Conservation (phyloP, 2,888 invertebrate species). For the Diogma glabrata region DNA sequence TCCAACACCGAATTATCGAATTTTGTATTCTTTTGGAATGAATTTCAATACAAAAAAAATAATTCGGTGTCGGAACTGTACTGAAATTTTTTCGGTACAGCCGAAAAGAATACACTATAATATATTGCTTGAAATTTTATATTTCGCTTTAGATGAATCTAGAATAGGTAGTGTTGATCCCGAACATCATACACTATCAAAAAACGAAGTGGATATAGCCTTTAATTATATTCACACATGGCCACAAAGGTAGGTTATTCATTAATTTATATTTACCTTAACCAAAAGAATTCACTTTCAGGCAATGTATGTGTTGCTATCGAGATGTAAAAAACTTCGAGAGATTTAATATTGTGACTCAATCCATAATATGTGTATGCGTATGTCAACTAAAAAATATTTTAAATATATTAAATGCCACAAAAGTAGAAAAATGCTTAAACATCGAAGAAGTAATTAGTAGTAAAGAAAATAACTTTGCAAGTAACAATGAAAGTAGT, state of each 20-base stretch:
- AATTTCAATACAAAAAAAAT: too few species aligned
- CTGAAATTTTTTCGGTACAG: too few species aligned
- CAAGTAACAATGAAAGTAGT: constrained; percentile 10
- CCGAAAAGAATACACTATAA: too few species aligned
- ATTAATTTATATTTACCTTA: constrained; percentile 6
- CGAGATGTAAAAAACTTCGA: constrained; percentile 87
- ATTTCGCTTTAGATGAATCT: constrained; percentile 56
- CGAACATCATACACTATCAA: constrained; percentile 60
- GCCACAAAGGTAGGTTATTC: constrained; percentile 62
- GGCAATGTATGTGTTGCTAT: constrained; percentile 93
- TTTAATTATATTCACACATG: constrained; percentile 78
- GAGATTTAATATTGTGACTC: constrained; percentile 77
- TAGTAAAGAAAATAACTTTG: constrained; percentile 23
- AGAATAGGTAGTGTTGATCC: constrained; percentile 65
- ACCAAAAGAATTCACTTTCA: constrained; percentile 36
- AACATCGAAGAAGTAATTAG: background rate
- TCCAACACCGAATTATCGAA: too few species aligned
- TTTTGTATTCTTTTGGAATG: too few species aligned
- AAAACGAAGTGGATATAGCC: constrained; percentile 72
- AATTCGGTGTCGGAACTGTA: too few species aligned
- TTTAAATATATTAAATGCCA: constrained; percentile 40
- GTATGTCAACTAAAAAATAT: constrained; percentile 72
- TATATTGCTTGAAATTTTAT: too few species aligned
- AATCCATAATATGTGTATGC: constrained; percentile 72
- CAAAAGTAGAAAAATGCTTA: constrained; percentile 10